A percentile compares a stretch with the other conserved stretches of the same genome.
phyloP scores from a whole-genome alignment of 2,888 invertebrate genomes.

The Eristalinus sepulchralis region DNA sequence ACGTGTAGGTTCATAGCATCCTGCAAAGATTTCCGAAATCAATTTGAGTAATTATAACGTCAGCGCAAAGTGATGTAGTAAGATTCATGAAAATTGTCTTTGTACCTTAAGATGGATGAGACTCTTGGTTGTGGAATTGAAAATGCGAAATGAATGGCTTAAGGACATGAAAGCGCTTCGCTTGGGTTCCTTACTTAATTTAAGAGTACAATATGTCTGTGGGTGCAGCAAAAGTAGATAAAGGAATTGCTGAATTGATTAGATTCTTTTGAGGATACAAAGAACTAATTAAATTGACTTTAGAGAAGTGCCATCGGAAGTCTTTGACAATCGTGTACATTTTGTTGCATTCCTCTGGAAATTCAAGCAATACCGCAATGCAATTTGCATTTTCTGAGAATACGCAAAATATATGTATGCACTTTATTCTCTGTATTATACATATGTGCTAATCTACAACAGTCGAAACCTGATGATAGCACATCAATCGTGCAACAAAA shows the following conservation, averaged over 20 bases:
- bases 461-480: too few species aligned
- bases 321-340: too few species aligned
- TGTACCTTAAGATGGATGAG: not conserved
- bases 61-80: slow-evolving; percentile 6
- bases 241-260: not conserved
- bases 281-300: not conserved
- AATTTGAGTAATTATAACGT: slow-evolving; percentile 36
- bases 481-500: too few species aligned
- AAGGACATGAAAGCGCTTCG: not conserved
- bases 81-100: slow-evolving; percentile 15
- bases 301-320: not conserved
- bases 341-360: too few species aligned
- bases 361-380: too few species aligned
- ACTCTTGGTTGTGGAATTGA: not conserved
- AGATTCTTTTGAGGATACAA: not conserved
- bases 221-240: not conserved
- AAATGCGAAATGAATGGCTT: not conserved
- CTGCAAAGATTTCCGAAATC: slow-evolving; percentile 24
- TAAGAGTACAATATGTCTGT: not conserved
- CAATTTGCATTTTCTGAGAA: too few species aligned
- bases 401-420: too few species aligned
- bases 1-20: not conserved
- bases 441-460: too few species aligned
- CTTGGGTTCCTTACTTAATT: not conserved
- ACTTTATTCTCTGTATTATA: too few species aligned